Base-by-base conservation (phyloP, 2,888 invertebrate species). In the Acanthoscelides obtectus region DNA sequence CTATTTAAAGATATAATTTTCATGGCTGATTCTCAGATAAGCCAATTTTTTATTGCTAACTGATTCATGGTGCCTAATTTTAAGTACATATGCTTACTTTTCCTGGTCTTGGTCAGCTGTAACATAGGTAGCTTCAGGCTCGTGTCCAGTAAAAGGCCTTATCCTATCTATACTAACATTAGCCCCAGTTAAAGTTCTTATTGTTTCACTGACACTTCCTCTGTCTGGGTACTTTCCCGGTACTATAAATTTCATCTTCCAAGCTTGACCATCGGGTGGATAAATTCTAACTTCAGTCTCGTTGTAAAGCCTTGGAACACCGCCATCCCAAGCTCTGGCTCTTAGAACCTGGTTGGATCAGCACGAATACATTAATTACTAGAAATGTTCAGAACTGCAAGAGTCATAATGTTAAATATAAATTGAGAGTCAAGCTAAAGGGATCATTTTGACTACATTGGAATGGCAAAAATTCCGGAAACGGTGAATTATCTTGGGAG, bases 251-350 rank as follows among this genome's bases (percentile, higher is more conserved):
- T 92, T 90, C 86, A 96, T 92, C 64, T 92, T 92, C 72, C 93
- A 88, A 6, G 92, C 91, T 73, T 91, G 90, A 77, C 91, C 91
- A 80, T 91, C 95, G 75, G 93, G 92, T 69, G 93, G 93, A 85
- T 92, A 93, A 72, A 96, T 88, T 79, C 92, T 90, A 5, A 97
- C 91, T 72, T 90, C 89, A 19, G 93, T 91, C 63, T 91, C 91
- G 20, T 92, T 90, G 76, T 88, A 92, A 72, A 92, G 86, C 81
- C 92, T 92, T 1, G 96, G 96, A 0, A 94, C 89, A 0, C 96
- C 96, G 74, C 94, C 88, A 85, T 96, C 96, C 81, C 94, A 94
- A 1, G 95, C 96, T 81, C 94, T 88, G 19, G 93, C 90, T 70
- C 89, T 92, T 5, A 95, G 84, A 45, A 45, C 45, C 45, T 45